Percentiles rank a stretch among this genome's conserved stretches.
Conservation (phyloP, 1,140 invertebrate genomes). For the Leptonema lineaticorne region DNA sequence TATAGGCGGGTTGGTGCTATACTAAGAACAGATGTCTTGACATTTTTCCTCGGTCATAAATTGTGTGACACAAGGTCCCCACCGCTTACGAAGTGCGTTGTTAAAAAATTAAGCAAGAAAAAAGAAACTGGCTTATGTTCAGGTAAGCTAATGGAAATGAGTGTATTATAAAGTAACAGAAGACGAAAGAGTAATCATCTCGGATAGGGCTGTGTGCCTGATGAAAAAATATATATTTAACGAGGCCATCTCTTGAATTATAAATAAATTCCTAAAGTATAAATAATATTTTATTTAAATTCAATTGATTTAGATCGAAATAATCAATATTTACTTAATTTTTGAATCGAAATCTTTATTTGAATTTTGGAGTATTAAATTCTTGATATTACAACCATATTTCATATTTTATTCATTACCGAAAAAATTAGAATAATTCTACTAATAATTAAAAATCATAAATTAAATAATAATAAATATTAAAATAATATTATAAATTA, state of each 20-base stretch:
- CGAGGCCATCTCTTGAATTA: no score
- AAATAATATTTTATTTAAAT: no score
- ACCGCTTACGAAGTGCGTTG: slow-evolving; percentile 28
- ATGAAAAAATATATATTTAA: no score
- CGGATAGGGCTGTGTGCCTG: neutral
- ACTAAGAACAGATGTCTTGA: slow-evolving; percentile 41
- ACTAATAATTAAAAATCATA: neutral
- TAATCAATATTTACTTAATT: no score
- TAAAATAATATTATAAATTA: neutral
- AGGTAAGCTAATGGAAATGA: slow-evolving; percentile 40
- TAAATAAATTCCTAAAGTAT: no score
- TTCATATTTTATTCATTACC: no score
- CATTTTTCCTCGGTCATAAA: slow-evolving; percentile 38
- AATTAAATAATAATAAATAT: neutral
- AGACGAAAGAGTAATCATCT: slow-evolving; percentile 14
- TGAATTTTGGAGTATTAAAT: no score
- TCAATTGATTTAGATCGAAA: no score
- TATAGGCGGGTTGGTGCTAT: slow-evolving; percentile 31
- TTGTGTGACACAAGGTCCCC: slow-evolving; percentile 28
- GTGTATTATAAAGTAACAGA: slow-evolving; percentile 39
- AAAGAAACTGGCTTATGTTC: slow-evolving; percentile 37
- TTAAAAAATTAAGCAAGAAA: slow-evolving; percentile 40
- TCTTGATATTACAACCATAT: no score
- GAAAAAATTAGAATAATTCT: neutral
- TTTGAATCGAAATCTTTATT: no score